Conservation (phyloP, 2,888 invertebrate genomes). For the Prosapia bicincta region DNA sequence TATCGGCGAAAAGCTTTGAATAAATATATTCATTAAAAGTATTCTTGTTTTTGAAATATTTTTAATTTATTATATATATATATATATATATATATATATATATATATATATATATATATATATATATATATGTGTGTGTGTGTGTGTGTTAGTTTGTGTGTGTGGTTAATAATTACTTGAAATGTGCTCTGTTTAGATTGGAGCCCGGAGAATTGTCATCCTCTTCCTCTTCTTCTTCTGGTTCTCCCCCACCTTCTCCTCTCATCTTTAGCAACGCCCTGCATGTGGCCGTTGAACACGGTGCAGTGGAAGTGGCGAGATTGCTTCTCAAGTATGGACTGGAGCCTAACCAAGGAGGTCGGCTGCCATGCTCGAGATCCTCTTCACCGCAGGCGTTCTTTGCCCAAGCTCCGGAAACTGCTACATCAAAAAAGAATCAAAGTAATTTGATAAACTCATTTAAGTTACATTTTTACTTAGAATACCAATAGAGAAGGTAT, state of each 20-base stretch:
- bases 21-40: no score
- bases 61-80: no score
- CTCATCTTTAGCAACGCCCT: conserved; percentile 53
- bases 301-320: conserved; percentile 52
- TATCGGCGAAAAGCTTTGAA: no score
- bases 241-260: conserved; percentile 31
- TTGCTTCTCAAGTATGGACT: conserved; percentile 54
- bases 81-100: no score
- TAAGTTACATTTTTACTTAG: no score
- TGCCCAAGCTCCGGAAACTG: not conserved
- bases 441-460: no score
- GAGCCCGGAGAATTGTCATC: conserved; percentile 27
- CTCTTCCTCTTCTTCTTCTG: conserved; percentile 34
- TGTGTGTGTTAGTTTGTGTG: no score
- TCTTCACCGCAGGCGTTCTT: not conserved
- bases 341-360: conserved; percentile 53
- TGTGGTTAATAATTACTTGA: no score
- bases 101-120: no score
- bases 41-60: no score
- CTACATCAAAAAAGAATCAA: not conserved
- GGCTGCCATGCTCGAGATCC: conserved; percentile 12
- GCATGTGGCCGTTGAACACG: conserved; percentile 56
- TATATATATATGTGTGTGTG: no score
- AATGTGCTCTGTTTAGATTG: conserved; percentile 22
- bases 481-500: no score